phyloP scores from a whole-genome alignment of 2,888 invertebrate genomes.

The Drosophila hawaiiensis region DNA sequence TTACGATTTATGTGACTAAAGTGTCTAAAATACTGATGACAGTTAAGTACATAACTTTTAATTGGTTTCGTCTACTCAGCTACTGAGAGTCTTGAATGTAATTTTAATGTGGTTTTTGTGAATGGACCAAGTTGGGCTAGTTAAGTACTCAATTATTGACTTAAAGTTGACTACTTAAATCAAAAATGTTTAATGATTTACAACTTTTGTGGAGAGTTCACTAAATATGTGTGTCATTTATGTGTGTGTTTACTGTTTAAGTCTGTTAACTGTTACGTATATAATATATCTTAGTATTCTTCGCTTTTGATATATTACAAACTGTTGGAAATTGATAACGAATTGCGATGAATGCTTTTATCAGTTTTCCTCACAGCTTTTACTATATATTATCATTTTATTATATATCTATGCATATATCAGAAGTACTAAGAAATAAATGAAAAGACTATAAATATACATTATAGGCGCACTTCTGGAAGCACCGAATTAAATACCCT shows the following conservation, averaged over 20 bases:
- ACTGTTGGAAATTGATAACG: not conserved
- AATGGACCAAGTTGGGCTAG: slow-evolving; percentile 18
- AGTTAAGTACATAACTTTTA: slow-evolving; percentile 7
- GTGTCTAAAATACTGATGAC: slow-evolving; percentile 21
- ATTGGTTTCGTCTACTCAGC: slow-evolving; percentile 11
- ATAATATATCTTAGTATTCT: not conserved
- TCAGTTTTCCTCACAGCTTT: not conserved
- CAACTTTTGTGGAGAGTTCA: slow-evolving; percentile 1
- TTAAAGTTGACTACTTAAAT: slow-evolving; percentile 28
- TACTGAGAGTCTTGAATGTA: slow-evolving; percentile 6
- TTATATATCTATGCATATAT: too few species aligned
- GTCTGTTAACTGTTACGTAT: not conserved
- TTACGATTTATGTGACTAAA: slow-evolving; percentile 4
- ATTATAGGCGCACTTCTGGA: not conserved
- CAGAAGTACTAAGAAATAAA: not conserved
- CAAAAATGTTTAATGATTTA: slow-evolving; percentile 17
- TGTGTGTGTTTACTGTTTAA: not conserved
- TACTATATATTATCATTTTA: not conserved
- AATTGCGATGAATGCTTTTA: not conserved
- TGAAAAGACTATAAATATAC: slow-evolving; percentile 2
- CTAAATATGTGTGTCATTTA: slow-evolving; percentile 3
- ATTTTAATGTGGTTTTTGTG: slow-evolving; percentile 1
- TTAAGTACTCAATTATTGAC: slow-evolving; percentile 21
- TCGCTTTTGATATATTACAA: not conserved
- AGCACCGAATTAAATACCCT: not conserved